Conservation (phyloP, 2,888 invertebrate genomes). For the Heteropelma amictum region DNA sequence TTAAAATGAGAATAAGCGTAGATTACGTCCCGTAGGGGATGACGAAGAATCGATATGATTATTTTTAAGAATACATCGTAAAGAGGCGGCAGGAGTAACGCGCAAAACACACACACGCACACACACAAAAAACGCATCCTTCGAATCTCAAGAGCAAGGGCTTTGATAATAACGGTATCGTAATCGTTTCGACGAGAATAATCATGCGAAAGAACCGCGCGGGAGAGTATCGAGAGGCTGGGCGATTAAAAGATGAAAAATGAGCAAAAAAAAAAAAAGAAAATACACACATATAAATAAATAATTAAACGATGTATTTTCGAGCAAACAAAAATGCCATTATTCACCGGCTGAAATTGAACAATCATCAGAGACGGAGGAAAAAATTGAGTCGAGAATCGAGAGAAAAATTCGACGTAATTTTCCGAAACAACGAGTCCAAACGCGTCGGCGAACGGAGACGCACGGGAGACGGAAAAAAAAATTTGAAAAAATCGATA, state of each 20-base stretch:
- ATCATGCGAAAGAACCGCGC: conserved; percentile 13
- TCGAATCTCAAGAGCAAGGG: conserved; percentile 42
- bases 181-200: conserved; percentile 40
- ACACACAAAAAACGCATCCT: conserved; percentile 7
- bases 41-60: conserved; percentile 38
- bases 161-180: conserved; percentile 45
- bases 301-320: too few relatives aligned
- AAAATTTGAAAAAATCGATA: conserved; percentile 16
- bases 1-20: conserved; percentile 17
- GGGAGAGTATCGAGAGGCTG: conserved; percentile 15
- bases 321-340: too few relatives aligned
- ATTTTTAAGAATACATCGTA: conserved; percentile 25
- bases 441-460: conserved; percentile 31
- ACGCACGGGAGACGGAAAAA: conserved; percentile 27
- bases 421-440: conserved; percentile 22
- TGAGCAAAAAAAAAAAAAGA: too few relatives aligned
- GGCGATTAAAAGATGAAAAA: conserved; percentile 37
- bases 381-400: conserved; percentile 2
- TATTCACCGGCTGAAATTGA: neutral
- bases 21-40: conserved; percentile 10
- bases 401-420: conserved; percentile 13
- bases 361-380: neutral
- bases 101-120: conserved; percentile 27
- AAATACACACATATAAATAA: too few relatives aligned
- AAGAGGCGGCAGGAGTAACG: neutral